Percentiles rank a stretch among this genome's conserved stretches.
These are phyloP conservation scores for Muschampia plurimacula DNA, from an alignment of 2,888 invertebrate genomes.

Conservation along the genomic window DNA sequence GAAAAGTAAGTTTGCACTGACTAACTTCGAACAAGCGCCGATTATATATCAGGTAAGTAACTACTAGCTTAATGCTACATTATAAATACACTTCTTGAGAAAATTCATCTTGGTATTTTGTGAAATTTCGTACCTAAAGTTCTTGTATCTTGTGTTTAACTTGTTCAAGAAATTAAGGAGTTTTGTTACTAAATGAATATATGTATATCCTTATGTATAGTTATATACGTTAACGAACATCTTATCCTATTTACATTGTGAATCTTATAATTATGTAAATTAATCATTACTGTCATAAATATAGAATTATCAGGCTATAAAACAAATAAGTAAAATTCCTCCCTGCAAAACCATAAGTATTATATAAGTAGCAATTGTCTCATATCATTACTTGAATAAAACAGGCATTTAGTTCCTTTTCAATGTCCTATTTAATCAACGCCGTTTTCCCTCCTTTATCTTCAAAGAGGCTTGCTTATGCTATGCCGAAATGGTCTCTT, in stretches of 20 bases:
- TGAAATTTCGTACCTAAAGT: background rate
- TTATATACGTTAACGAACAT: background rate
- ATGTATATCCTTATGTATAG: too few relatives aligned
- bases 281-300: too few relatives aligned
- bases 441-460: slow-evolving; percentile 44
- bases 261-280: too few relatives aligned
- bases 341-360: too few relatives aligned
- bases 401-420: slow-evolving; percentile 1
- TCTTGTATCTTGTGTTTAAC: background rate
- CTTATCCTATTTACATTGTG: background rate
- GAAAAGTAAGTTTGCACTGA: slow-evolving; percentile 24
- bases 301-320: too few relatives aligned
- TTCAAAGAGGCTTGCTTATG: slow-evolving; percentile 40
- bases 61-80: slow-evolving; percentile 5
- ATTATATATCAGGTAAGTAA: slow-evolving; percentile 25
- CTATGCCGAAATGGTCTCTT: background rate
- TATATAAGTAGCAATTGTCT: background rate
- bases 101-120: slow-evolving; percentile 2
- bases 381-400: background rate
- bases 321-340: too few relatives aligned
- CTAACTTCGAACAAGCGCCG: slow-evolving; percentile 26
- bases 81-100: background rate
- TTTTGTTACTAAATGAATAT: background rate
- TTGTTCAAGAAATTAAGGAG: background rate
- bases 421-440: slow-evolving; percentile 11